phyloP scores from a whole-genome alignment of 2,113 vertebrate species.

The Theropithecus gelada region DNA sequence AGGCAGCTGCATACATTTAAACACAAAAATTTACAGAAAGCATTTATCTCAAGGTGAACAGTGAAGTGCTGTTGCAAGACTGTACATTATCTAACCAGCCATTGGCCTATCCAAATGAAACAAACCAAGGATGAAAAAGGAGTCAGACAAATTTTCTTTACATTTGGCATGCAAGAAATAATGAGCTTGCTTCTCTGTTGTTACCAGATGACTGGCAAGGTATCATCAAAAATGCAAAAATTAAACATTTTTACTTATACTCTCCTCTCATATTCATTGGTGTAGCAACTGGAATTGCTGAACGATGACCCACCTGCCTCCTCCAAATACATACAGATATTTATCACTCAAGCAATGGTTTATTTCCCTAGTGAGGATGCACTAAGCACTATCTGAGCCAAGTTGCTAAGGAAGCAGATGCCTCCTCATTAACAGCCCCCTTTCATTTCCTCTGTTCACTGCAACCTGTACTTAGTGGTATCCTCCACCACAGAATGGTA shows the following conservation, averaged over 20 bases:
- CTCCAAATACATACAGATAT: constrained; percentile 14
- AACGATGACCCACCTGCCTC: constrained; percentile 26
- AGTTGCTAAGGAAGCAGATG: constrained; percentile 17
- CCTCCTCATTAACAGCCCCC: not conserved
- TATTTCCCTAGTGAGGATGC: constrained; percentile 28
- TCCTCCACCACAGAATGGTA: not conserved
- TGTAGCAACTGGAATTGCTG: not conserved
- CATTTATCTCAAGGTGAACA: constrained; percentile 34
- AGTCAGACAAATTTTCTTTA: not conserved
- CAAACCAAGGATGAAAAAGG: not conserved
- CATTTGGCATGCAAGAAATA: not conserved
- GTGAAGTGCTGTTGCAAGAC: not conserved
- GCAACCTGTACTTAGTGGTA: not conserved
- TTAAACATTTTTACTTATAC: not conserved
- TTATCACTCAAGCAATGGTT: constrained; percentile 6
- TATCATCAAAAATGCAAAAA: not conserved
- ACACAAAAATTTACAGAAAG: not conserved
- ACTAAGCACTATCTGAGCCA: not conserved
- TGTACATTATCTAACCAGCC: not conserved
- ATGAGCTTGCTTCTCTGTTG: not conserved
- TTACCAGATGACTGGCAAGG: not conserved
- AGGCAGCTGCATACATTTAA: constrained; percentile 23
- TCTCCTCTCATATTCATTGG: not conserved
- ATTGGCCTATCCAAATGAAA: not conserved
- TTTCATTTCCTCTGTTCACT: not conserved